Base-by-base conservation (phyloP, 2,113 vertebrate genomes). In the Steatornis caripensis region DNA sequence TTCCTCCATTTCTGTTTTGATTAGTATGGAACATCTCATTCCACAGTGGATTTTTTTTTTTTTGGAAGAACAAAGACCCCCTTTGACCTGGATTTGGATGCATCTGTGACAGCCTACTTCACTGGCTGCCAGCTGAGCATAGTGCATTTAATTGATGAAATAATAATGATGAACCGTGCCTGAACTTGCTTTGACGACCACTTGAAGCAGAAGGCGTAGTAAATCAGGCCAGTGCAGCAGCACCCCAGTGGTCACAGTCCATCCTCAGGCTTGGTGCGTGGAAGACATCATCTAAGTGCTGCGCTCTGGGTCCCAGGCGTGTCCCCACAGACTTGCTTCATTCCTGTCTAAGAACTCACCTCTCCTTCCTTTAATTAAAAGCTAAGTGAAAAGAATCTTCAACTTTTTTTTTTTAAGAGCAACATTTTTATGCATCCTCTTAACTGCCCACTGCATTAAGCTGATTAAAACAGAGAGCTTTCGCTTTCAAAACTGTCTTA, bases 111-210 rank as follows among this genome's bases (percentile, higher is more conserved):
- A 96, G 93, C 96, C 57, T 87, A 91, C 82, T 97, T 96, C 93
- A 81, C 92, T 96, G 95, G 83, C 89, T 94, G 94, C 97, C 96
- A 97, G 96, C 96, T 97, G 97, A 97, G 96, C 96, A 96, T 86
- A 65, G 92, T 95, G 95, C 89, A 94, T 97, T 96, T 97, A 97
- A 97, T 94, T 97, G 97, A 97, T 97, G 97, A 98, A 98, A 98
- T 97, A 97, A 97, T 97, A 97, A 97, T 97, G 97, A 98, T 90
- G 93, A 93, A 92, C 80, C 77, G 5, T 93, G 96, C 95, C 93
- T 96, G 95, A 96, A 95, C 95, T 97, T 96, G 93, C 97, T 96
- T 46, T 94, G 95, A 95, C 9, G 91, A 92, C 89, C 74, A 94
- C 93, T 87, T 95, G 95, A 97, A 95, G 97, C 96, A 97, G 96